These are phyloP conservation scores for Hirtodrosophila trivittata DNA, from an alignment of 2,888 invertebrate genomes.

Conservation along the genomic window DNA sequence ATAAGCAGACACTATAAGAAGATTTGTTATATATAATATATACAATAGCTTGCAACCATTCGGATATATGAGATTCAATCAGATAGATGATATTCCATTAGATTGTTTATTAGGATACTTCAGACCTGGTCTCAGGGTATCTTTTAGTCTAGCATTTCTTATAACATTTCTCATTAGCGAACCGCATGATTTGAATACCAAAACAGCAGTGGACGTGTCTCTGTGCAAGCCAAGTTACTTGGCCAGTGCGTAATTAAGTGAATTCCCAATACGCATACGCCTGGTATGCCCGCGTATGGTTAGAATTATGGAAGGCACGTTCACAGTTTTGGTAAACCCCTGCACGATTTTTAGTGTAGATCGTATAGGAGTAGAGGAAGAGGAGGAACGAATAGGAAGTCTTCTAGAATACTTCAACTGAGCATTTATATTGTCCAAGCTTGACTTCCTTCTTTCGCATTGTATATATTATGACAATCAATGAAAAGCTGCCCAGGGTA, in stretches of 20 bases:
- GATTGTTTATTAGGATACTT: too few relatives aligned
- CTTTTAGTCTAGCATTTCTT: conserved; percentile 24
- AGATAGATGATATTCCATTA: too few relatives aligned
- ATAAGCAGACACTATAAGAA: too few relatives aligned
- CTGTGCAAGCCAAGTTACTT: conserved; percentile 43
- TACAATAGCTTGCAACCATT: too few relatives aligned
- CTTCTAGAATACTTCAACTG: too few relatives aligned
- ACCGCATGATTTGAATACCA: conserved; percentile 64
- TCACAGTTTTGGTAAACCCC: conserved; percentile 10
- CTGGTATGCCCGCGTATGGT: conserved; percentile 1
- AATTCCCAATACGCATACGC: conserved; percentile 34
- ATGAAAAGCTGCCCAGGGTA: not conserved
- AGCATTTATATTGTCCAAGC: too few relatives aligned
- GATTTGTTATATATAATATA: too few relatives aligned
- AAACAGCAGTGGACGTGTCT: conserved; percentile 45
- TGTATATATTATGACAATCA: not conserved
- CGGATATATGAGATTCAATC: too few relatives aligned
- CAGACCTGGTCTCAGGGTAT: too few relatives aligned
- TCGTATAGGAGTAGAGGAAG: not conserved
- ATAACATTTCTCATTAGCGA: conserved; percentile 61
- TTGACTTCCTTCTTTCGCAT: too few relatives aligned
- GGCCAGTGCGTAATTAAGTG: conserved; percentile 31
- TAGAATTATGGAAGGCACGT: conserved; percentile 1
- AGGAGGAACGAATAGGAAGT: too few relatives aligned
- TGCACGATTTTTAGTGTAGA: conserved; percentile 14